A percentile compares a stretch with the other conserved stretches of the same genome.
Evolutionary conservation across 2,888 invertebrate species (phyloP).

Genomic region (Unio pictorum): DNA sequence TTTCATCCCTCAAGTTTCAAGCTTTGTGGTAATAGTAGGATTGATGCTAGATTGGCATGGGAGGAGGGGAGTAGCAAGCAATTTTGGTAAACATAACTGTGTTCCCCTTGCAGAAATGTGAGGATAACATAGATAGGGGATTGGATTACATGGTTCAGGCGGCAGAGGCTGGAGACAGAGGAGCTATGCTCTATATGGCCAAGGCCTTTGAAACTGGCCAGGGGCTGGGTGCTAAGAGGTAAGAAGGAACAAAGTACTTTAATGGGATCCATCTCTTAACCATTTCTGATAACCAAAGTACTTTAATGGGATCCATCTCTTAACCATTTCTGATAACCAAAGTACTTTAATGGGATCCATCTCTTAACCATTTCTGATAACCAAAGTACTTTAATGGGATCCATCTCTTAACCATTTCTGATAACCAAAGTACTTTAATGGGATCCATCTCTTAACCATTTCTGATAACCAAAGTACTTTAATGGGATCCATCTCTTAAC

Average conservation of each 20-base stretch:
- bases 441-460: too few species aligned
- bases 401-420: too few species aligned
- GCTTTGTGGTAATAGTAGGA: not conserved
- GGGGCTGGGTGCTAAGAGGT: slow-evolving; percentile 68
- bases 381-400: too few species aligned
- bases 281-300: too few species aligned
- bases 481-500: too few species aligned
- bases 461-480: too few species aligned
- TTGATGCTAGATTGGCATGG: not conserved
- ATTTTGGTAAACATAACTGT: slow-evolving; percentile 10
- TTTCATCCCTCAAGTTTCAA: not conserved
- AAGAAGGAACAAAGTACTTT: not conserved
- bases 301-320: too few species aligned
- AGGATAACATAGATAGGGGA: slow-evolving; percentile 68
- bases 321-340: too few species aligned
- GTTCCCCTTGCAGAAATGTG: slow-evolving; percentile 42
- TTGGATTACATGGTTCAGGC: slow-evolving; percentile 72
- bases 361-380: too few species aligned
- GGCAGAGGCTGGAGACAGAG: slow-evolving; percentile 74
- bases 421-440: too few species aligned
- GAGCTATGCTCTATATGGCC: slow-evolving; percentile 74
- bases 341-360: too few species aligned
- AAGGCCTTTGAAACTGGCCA: slow-evolving; percentile 74
- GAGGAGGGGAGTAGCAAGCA: not conserved
- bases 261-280: too few species aligned